phyloP scores from a whole-genome alignment of 1,140 invertebrate species.

The Eulimnadia texana region DNA sequence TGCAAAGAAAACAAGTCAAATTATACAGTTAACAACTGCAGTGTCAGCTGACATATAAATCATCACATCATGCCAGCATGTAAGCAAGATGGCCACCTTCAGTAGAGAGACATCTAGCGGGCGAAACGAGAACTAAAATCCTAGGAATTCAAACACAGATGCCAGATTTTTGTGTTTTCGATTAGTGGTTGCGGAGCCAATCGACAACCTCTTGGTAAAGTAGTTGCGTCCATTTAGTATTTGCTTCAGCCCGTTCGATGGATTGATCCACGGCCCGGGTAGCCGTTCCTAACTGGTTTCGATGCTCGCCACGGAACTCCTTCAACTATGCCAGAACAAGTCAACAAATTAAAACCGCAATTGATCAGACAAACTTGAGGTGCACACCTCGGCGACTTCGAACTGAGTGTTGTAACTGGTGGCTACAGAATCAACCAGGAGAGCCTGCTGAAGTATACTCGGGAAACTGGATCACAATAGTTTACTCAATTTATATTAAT shows the following conservation, averaged over 20 bases:
- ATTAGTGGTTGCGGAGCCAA: conserved; percentile 41
- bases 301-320: conserved; percentile 21
- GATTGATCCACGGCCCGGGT: conserved; percentile 55
- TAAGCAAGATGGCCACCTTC: too few relatives aligned
- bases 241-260: conserved; percentile 58
- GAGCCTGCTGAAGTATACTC: conserved; percentile 37
- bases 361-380: too few relatives aligned
- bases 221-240: conserved; percentile 60
- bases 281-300: conserved; percentile 38
- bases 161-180: too few relatives aligned
- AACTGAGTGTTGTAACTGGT: conserved; percentile 51
- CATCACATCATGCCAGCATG: too few relatives aligned
- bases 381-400: conserved; percentile 54
- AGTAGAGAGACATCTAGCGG: too few relatives aligned
- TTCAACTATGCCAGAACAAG: too few relatives aligned
- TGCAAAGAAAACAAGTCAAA: too few relatives aligned
- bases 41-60: neutral
- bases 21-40: neutral
- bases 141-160: too few relatives aligned
- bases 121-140: too few relatives aligned
- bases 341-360: too few relatives aligned
- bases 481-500: too few relatives aligned
- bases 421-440: conserved; percentile 52
- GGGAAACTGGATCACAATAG: neutral
- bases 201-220: conserved; percentile 54